Percentiles rank a stretch among this genome's conserved stretches.
Evolutionary conservation across 2,113 vertebrate species (phyloP).

Genomic region (human (Homo sapiens)): DNA sequence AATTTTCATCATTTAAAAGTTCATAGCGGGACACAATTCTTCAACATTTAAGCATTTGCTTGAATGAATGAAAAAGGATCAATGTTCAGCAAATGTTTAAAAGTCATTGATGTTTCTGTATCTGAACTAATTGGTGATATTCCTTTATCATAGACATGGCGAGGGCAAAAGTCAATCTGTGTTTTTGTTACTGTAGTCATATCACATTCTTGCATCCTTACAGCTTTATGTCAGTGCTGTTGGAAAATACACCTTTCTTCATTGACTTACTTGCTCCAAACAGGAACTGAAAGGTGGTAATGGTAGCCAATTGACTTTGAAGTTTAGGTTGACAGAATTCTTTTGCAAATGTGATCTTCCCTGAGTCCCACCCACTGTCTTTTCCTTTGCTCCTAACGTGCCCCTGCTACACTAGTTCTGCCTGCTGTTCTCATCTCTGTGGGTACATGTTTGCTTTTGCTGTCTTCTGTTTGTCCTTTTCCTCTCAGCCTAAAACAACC

Average conservation of each 20-base stretch:
- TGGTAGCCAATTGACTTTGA: background rate
- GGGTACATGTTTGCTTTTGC: background rate
- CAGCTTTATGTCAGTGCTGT: background rate
- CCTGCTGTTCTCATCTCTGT: background rate
- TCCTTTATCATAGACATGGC: background rate
- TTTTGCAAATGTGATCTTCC: background rate
- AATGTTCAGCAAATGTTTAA: background rate
- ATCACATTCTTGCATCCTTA: background rate
- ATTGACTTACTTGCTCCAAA: background rate
- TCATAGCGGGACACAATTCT: background rate
- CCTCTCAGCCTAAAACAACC: background rate
- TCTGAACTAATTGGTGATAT: background rate
- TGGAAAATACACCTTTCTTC: background rate
- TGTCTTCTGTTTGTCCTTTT: background rate
- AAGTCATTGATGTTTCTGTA: background rate
- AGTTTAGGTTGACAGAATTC: background rate
- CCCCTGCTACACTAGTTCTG: background rate
- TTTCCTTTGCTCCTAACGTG: background rate
- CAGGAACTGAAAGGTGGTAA: background rate
- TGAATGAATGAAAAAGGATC: background rate
- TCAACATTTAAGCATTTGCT: background rate
- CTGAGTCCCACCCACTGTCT: rapidly evolving
- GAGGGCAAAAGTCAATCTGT: background rate
- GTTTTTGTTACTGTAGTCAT: background rate
- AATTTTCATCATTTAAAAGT: background rate